A percentile compares a stretch with the other conserved stretches of the same genome.
phyloP scores from a whole-genome alignment of 1,140 invertebrate genomes.

The Lordiphosa mommai region DNA sequence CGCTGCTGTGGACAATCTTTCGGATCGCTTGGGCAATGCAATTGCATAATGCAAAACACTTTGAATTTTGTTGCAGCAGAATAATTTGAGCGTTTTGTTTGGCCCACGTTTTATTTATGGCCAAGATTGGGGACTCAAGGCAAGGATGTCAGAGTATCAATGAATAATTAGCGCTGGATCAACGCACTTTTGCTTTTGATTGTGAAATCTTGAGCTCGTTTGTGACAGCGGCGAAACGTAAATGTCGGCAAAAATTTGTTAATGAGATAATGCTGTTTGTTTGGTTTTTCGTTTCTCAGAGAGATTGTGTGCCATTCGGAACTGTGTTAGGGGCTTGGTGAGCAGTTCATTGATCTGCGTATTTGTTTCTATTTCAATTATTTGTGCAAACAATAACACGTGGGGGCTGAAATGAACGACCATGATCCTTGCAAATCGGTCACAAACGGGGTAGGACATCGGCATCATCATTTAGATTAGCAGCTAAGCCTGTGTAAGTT shows the following conservation, averaged over 20 bases:
- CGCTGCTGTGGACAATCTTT: constrained; percentile 24
- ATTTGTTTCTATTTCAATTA: constrained; percentile 23
- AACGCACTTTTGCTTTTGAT: constrained; percentile 58
- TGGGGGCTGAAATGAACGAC: constrained; percentile 18
- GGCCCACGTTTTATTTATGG: constrained; percentile 51
- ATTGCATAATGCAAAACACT: constrained; percentile 33
- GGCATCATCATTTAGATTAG: background rate
- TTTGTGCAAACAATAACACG: constrained; percentile 21
- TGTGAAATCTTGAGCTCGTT: constrained; percentile 66
- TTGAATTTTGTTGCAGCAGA: constrained; percentile 59
- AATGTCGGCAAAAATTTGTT: constrained; percentile 50
- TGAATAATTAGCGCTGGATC: constrained; percentile 8
- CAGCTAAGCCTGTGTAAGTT: background rate
- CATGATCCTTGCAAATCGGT: constrained; percentile 49
- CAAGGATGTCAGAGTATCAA: constrained; percentile 49
- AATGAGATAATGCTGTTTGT: constrained; percentile 62
- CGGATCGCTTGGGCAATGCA: constrained; percentile 38
- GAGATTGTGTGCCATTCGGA: constrained; percentile 26
- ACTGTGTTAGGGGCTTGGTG: constrained; percentile 40
- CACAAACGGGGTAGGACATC: background rate
- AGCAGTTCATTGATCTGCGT: constrained; percentile 60
- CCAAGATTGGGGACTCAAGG: constrained; percentile 43
- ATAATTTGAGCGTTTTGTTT: constrained; percentile 63
- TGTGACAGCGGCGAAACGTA: constrained; percentile 44
- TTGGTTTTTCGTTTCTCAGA: constrained; percentile 9